Conservation (phyloP, 2,113 vertebrate species). For the Cnemophilus loriae region DNA sequence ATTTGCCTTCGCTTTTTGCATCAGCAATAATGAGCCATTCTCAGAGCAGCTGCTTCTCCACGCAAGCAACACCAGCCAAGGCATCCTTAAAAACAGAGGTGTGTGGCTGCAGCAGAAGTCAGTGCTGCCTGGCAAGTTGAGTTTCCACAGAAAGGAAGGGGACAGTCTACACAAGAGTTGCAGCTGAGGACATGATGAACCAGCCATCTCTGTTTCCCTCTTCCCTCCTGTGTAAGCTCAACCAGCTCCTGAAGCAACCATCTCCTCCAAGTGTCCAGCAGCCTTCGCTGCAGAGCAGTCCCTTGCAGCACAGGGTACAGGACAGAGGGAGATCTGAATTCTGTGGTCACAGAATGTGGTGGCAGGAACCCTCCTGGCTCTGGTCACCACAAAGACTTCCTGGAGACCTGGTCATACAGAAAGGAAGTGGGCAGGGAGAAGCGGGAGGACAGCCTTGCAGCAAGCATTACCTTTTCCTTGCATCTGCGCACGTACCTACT, state of each 20-base stretch:
- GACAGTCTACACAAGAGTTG: not conserved
- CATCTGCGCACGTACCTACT: fast-evolving
- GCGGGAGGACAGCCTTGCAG: not conserved
- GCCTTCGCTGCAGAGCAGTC: not conserved
- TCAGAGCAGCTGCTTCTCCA: not conserved
- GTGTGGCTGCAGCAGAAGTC: not conserved
- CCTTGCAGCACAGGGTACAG: fast-evolving
- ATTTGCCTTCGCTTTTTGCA: not conserved
- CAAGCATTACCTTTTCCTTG: not conserved
- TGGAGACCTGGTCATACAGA: not conserved
- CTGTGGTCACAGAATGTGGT: not conserved
- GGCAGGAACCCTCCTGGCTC: not conserved
- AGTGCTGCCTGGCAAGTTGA: not conserved
- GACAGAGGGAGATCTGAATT: not conserved
- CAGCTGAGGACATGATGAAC: not conserved
- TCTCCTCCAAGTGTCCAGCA: not conserved
- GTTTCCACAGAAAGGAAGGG: not conserved
- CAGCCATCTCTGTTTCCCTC: not conserved
- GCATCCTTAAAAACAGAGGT: not conserved
- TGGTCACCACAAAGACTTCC: not conserved
- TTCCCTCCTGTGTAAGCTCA: not conserved
- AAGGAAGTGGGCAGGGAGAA: not conserved
- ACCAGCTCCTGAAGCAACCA: not conserved
- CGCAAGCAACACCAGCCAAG: fast-evolving
- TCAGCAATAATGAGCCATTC: not conserved